Base-by-base conservation (phyloP, 2,888 invertebrate species). In the Tiphia femorata region DNA sequence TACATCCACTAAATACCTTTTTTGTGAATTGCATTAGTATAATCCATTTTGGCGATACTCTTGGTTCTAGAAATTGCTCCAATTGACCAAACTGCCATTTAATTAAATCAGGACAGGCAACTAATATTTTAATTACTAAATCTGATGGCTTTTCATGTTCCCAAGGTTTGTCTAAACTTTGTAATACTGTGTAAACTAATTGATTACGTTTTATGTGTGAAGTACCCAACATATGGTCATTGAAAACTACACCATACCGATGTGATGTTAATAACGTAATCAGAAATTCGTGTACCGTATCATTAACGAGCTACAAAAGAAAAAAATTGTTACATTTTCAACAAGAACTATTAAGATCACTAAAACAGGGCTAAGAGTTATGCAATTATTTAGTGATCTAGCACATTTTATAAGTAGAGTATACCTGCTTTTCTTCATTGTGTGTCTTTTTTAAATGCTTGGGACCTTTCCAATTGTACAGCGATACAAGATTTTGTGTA, bases 381-480 rank as follows among this genome's bases (percentile, higher is more conserved):
- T n/a, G 0, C 12, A 27, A 16, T 25, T 29, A 16, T 14, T 14
- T 33, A n/a, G 4, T 33, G 12, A 4, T 33, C 33, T 17, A 27
- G 8, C 16, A 29, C 17, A 35, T 55, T n/a, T n/a, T 30, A 16
- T 21, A 20, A 3, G 25, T 1, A 33, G 20, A n/a, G 7, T 2
- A 29, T 8, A 37, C 40, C n/a, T n/a, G n/a, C n/a, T n/a, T n/a
- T n/a, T n/a, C n/a, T n/a, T n/a, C n/a, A n/a, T n/a, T n/a, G n/a
- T n/a, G n/a, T n/a, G n/a, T n/a, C n/a, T n/a, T n/a, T n/a, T n/a
- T n/a, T n/a, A 43, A 40, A 43, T 12, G 16, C 30, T 17, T 44
- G n/a, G n/a, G 91, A 0, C 92, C 93, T 72, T 88, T 89, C 93
- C 93, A 94, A 64, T 90, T 88, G 68, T 91, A 93, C 1, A 93